Conservation (phyloP, 2,888 invertebrate species). For the Euplexia lucipara region DNA sequence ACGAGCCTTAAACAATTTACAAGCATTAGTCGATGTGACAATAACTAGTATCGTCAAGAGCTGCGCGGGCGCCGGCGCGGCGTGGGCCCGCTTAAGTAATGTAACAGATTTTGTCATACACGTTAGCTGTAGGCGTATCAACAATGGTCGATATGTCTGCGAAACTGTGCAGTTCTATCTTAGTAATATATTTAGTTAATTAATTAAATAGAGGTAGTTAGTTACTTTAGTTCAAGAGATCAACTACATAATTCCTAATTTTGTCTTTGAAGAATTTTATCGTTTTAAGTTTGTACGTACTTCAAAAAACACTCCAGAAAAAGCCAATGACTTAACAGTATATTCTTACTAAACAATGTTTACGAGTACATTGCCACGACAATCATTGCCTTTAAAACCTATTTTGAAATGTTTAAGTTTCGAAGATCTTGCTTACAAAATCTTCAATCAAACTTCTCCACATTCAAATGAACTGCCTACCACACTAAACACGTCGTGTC, state of each 20-base stretch:
- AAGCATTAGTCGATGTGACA: slow-evolving; percentile 37
- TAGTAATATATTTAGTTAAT: slow-evolving; percentile 3
- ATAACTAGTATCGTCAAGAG: slow-evolving; percentile 37
- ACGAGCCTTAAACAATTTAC: slow-evolving; percentile 32
- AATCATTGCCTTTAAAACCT: neutral
- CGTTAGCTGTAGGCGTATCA: slow-evolving; percentile 32
- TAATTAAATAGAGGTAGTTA: neutral
- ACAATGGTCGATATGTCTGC: slow-evolving; percentile 28
- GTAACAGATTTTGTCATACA: slow-evolving; percentile 51
- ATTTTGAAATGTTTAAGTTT: too few species aligned
- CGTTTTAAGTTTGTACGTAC: too few species aligned
- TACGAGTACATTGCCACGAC: neutral
- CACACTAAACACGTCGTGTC: neutral
- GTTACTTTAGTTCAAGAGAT: neutral
- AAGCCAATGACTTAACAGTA: too few species aligned
- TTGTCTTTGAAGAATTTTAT: too few species aligned
- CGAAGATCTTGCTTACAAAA: neutral
- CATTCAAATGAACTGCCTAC: neutral
- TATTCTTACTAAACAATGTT: too few species aligned
- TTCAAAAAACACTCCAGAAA: too few species aligned
- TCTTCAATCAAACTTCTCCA: neutral
- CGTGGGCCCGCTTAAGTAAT: slow-evolving; percentile 44
- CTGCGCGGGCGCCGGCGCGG: slow-evolving; percentile 49
- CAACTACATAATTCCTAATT: too few species aligned
- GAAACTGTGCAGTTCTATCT: slow-evolving; percentile 10